phyloP scores from a whole-genome alignment of 2,113 vertebrate species.

The Neomonachus schauinslandi region DNA sequence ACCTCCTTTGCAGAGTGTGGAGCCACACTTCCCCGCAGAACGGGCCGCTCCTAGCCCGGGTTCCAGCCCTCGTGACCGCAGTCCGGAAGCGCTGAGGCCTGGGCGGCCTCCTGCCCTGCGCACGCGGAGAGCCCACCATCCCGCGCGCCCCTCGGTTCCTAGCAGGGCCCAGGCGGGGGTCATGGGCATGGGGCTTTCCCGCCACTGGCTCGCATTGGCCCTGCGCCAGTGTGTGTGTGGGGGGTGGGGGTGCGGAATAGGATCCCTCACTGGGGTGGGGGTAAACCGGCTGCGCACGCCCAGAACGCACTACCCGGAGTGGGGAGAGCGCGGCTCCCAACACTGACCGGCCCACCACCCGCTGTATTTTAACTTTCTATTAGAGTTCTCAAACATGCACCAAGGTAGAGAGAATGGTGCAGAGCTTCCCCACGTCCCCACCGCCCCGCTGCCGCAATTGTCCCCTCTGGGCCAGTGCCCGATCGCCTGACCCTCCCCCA shows the following conservation, averaged over 20 bases:
- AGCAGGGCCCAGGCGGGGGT: too few species aligned
- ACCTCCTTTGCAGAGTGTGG: not conserved
- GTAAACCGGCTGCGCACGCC: not conserved
- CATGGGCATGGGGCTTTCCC: not conserved
- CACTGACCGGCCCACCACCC: too few species aligned
- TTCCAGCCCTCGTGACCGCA: not conserved
- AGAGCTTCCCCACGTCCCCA: not conserved
- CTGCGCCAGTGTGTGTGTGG: fast-evolving
- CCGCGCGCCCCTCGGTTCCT: fast-evolving
- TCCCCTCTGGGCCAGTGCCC: not conserved
- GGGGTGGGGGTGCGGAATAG: fast-evolving
- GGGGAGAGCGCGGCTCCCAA: not conserved
- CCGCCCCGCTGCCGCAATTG: not conserved
- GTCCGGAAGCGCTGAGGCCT: not conserved
- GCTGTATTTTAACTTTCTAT: not conserved
- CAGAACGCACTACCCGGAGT: not conserved
- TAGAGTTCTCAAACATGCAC: not conserved
- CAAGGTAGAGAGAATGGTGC: not conserved
- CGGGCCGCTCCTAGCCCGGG: not conserved
- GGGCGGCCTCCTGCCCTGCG: fast-evolving
- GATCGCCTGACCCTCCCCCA: not conserved
- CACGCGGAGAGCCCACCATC: fast-evolving
- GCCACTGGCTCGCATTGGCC: not conserved
- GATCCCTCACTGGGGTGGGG: not conserved
- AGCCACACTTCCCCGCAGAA: not conserved